These are phyloP conservation scores for rabbit (Oryctolagus cuniculus) DNA, from an alignment of 2,113 vertebrate genomes.

Conservation along the genomic window mOryCun1.1 NC_091453.1:23110501-23111000, in stretches of 20 bases:
- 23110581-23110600: neutral
- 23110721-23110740: neutral
- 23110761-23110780: neutral
- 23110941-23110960: neutral
- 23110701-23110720: accelerated
- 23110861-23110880: neutral
- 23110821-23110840: neutral
- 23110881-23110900: neutral
- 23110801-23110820: neutral
- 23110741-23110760: accelerated
- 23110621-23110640: neutral
- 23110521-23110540: accelerated
- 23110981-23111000: slow-evolving; percentile 20
- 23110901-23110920: neutral
- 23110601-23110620: neutral
- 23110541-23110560: neutral
- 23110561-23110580: neutral
- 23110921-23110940: neutral
- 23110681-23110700: neutral
- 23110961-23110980: slow-evolving; percentile 20
- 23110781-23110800: neutral
- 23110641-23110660: neutral
- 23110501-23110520: neutral
- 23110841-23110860: neutral
- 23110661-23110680: neutral